These are phyloP conservation scores for Aldabrachelys gigantea DNA, from an alignment of 2,113 vertebrate species.

Conservation along the genomic window DNA sequence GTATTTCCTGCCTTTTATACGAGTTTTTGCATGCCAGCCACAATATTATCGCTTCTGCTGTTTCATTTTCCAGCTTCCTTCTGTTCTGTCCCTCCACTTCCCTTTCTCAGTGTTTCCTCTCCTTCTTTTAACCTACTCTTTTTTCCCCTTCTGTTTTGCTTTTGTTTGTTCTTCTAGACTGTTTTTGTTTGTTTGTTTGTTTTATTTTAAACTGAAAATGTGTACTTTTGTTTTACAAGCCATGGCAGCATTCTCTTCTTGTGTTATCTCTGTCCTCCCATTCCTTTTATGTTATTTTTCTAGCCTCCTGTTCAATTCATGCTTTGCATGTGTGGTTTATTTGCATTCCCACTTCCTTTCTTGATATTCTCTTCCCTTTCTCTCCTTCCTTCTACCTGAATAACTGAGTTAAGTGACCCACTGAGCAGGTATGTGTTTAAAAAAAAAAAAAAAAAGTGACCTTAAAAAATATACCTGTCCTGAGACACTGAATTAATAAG, in stretches of 20 bases:
- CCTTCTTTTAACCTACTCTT: background rate
- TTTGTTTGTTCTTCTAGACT: background rate
- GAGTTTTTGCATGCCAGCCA: background rate
- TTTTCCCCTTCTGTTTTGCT: background rate
- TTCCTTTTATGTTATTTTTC: background rate
- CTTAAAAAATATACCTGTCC: background rate
- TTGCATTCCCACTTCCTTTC: background rate
- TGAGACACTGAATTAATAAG: constrained; percentile 40
- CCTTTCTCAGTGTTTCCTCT: background rate
- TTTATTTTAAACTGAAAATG: background rate
- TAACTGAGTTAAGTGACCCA: background rate
- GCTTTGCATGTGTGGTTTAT: background rate
- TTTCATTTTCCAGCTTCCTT: background rate
- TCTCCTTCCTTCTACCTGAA: background rate
- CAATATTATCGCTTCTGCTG: background rate
- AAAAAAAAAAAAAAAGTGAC: constrained; percentile 8
- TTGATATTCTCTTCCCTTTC: constrained; percentile 4
- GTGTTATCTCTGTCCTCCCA: background rate
- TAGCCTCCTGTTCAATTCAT: background rate
- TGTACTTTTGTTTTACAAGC: background rate
- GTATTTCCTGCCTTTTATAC: background rate
- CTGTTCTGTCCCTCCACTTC: background rate
- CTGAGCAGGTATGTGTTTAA: background rate
- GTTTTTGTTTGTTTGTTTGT: background rate
- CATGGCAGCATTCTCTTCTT: background rate